Conservation (phyloP, 2,797 vertebrate genomes). For the Peromyscus eremicus region DNA sequence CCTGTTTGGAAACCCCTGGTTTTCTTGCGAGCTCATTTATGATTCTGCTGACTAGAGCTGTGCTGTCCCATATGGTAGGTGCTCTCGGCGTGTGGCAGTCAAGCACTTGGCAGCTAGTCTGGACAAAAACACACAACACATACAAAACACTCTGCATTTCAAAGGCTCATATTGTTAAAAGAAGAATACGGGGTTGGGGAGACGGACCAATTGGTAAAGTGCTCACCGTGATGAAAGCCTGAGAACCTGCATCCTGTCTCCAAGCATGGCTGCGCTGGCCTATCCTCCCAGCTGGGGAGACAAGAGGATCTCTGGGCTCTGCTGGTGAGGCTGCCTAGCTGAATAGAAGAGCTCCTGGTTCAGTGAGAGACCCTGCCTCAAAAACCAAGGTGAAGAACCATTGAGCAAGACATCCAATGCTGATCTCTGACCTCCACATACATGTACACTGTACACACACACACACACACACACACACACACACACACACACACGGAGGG, state of each 20-base stretch:
- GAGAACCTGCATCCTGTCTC: too few relatives aligned
- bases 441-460: background rate
- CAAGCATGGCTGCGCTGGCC: background rate
- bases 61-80: rapidly evolving
- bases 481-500: too few relatives aligned
- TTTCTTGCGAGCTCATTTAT: background rate
- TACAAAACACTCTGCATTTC: background rate
- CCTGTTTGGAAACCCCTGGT: background rate
- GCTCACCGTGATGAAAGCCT: background rate
- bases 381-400: background rate
- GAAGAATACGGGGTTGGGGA: background rate
- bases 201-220: background rate
- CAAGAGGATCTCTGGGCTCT: background rate
- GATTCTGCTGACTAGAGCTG: background rate
- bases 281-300: background rate
- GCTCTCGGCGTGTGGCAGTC: rapidly evolving
- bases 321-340: background rate
- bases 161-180: background rate
- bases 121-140: background rate
- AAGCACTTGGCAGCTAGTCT: background rate
- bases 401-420: background rate
- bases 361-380: background rate
- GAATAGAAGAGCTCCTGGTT: background rate
- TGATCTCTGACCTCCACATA: background rate
- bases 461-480: too few relatives aligned